phyloP scores from a whole-genome alignment of 2,888 invertebrate genomes.

The Drosophila quasianomalipes region DNA sequence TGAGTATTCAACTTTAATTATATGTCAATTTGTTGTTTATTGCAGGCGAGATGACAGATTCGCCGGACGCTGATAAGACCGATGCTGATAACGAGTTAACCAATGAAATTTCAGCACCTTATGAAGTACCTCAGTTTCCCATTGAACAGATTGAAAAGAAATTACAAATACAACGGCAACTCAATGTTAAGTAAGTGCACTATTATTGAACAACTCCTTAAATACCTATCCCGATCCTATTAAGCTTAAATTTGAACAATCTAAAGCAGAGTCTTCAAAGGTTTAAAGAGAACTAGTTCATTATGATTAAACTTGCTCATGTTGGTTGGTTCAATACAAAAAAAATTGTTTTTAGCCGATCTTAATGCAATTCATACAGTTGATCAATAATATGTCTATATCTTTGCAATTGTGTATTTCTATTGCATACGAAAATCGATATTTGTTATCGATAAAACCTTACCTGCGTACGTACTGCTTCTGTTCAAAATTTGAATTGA shows the following conservation, averaged over 20 bases:
- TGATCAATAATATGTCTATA: no score
- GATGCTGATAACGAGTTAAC: constrained; percentile 82
- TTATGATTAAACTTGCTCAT: background rate
- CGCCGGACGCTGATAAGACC: constrained; percentile 61
- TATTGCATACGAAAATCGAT: no score
- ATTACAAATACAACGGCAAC: constrained; percentile 93
- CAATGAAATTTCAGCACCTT: constrained; percentile 97
- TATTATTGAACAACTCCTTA: background rate
- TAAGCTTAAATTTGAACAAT: background rate
- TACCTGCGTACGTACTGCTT: background rate
- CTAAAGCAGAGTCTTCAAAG: background rate
- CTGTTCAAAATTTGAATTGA: no score
- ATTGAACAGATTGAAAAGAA: constrained; percentile 99
- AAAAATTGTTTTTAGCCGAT: background rate
- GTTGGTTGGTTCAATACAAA: background rate
- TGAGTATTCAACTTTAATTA: constrained; percentile 16
- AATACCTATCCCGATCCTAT: background rate
- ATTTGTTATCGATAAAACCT: no score
- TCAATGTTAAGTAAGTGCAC: constrained; percentile 92
- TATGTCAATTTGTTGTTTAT: constrained; percentile 34
- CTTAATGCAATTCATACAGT: no score
- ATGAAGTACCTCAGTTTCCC: constrained; percentile 98
- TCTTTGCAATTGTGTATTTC: no score
- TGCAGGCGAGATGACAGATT: constrained; percentile 73
- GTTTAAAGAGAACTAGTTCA: background rate